Base-by-base conservation (phyloP, 2,113 vertebrate species). In the Amazona guildingii region DNA sequence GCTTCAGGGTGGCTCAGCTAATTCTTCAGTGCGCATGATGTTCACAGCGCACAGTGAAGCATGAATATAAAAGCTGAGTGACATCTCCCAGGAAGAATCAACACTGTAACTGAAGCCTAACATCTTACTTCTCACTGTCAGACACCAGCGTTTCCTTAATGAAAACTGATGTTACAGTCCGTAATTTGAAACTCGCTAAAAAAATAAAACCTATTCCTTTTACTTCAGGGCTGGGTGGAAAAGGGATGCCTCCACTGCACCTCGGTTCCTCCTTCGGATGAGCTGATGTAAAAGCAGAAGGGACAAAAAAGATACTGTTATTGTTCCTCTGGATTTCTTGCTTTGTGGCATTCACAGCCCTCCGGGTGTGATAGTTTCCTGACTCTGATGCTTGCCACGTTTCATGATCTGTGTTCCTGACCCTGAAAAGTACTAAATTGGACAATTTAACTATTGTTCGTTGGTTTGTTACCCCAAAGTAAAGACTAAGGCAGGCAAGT, bases 1-100 rank as follows among this genome's bases (percentile, higher is more conserved):
- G 92, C 96, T 97, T 93, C 94, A 31, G 95, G 95, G 94, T 72
- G 77, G 95, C 95, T 97, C 80, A 76, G 95, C 83, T 96, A 75
- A 91, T 96, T 96, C 95, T 92, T 95, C 66, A 5, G 78, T 85
- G 94, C 1, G 2, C 94, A 57, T 28, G n/a, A 88, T 55, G 95
- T 77, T 90, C 93, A 43, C 67, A 90, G 89, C 13, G 23, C 69
- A 85, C 93, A 91, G 52, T 15, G 59, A 90, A 69, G 91, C 94
- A 88, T 69, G 80, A 95, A 91, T 11, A 76, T 31, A 86, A 95
- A 86, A 96, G 83, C 17, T 1, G 9, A 92, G 87, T 79, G 93
- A 76, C 89, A 91, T 48, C 7, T 54, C 92, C 83, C 93, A 89
- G 83, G 2, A 78, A 91, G 88, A 92, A 91, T 73, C 92, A 75